Percentiles rank a stretch among this genome's conserved stretches.
phyloP scores from a whole-genome alignment of 2,888 invertebrate genomes.

The Acleris sparsana region DNA sequence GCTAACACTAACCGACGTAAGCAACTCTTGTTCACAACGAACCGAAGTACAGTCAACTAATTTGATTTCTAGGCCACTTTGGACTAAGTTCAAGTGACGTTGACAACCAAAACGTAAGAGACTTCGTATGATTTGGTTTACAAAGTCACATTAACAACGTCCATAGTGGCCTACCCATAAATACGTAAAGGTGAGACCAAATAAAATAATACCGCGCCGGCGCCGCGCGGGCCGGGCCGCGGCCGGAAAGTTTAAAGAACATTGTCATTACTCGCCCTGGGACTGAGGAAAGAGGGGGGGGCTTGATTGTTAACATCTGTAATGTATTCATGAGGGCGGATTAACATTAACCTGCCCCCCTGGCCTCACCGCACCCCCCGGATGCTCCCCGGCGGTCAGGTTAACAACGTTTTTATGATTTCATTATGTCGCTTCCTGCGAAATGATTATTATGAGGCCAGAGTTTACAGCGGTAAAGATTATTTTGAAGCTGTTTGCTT shows the following conservation, averaged over 20 bases:
- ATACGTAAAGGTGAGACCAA: not conserved
- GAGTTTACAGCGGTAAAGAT: slow-evolving; percentile 9
- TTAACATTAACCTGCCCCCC: slow-evolving; percentile 33
- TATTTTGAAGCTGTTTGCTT: slow-evolving; percentile 7
- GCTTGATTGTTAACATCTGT: slow-evolving; percentile 38
- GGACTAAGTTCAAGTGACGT: too few species aligned
- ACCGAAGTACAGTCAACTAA: too few species aligned
- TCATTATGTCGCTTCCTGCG: slow-evolving; percentile 26
- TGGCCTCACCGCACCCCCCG: slow-evolving; percentile 2
- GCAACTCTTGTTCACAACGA: too few species aligned
- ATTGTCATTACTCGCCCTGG: not conserved
- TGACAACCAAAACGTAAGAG: too few species aligned
- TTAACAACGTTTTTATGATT: slow-evolving; percentile 32
- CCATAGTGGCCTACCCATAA: not conserved
- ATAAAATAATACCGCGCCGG: not conserved
- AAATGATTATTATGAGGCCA: slow-evolving; percentile 30
- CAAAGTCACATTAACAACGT: too few species aligned
- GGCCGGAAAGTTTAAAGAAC: slow-evolving; percentile 24
- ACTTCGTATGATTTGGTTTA: too few species aligned
- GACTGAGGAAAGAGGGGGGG: not conserved
- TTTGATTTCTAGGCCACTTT: too few species aligned
- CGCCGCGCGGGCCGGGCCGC: not conserved
- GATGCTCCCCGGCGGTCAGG: slow-evolving; percentile 15
- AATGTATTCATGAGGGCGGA: slow-evolving; percentile 40
- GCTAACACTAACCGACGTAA: too few species aligned